Evolutionary conservation across 2,888 invertebrate species (phyloP).

Genomic region (Nysson spinosus): DNA sequence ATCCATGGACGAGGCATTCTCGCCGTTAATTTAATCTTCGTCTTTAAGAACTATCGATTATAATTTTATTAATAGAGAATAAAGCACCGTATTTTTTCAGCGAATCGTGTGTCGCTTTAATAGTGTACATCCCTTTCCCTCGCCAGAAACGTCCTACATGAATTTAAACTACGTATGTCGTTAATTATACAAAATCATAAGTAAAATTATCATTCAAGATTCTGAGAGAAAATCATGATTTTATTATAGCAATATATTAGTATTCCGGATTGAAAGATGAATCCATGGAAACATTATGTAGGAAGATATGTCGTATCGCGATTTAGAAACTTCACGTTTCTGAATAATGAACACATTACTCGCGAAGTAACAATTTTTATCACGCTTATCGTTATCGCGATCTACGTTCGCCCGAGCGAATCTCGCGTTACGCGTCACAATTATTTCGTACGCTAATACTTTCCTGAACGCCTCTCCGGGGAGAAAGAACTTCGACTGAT

Average conservation of each 20-base stretch:
- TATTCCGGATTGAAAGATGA: no score
- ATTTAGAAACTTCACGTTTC: no score
- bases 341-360: no score
- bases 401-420: not conserved
- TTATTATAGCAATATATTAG: no score
- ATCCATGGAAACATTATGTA: no score
- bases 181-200: no score
- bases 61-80: conserved; percentile 60
- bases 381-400: conserved; percentile 6
- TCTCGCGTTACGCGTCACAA: conserved; percentile 5
- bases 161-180: no score
- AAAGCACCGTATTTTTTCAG: conserved; percentile 60
- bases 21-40: conserved; percentile 48
- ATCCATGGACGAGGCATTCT: conserved; percentile 50
- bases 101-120: not conserved
- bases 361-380: conserved; percentile 9
- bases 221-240: no score
- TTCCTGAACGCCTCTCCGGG: conserved; percentile 9
- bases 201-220: no score
- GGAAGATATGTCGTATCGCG: no score
- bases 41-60: conserved; percentile 44
- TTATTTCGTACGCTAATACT: conserved; percentile 28
- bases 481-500: not conserved
- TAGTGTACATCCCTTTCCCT: not conserved
- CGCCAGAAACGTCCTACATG: no score